Evolutionary conservation across 2,888 invertebrate species (phyloP), one percentile per base, ranked within the genome.

Genomic region (Andrena flavipes): DNA sequence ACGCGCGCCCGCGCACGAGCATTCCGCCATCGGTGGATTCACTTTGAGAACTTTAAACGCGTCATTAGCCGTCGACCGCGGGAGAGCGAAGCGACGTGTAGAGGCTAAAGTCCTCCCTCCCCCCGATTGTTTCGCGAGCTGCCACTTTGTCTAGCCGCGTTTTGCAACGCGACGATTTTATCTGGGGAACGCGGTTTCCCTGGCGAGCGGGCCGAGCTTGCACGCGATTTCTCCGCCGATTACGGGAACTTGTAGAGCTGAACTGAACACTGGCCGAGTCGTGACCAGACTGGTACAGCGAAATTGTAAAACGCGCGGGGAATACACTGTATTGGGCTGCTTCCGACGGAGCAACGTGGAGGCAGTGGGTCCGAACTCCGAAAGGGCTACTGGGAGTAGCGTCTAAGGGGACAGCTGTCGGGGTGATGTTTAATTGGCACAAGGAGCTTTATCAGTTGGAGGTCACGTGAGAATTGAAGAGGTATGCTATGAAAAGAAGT

Each of bases 101-200:
- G 51, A 48, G n/a, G 20, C 48, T 60, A 65, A 76, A 78, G 42
- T 42, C 42, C 42, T 42, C 42, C 42, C 42, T 0, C 78, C 75
- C 60, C 72, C 51, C 72, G 42, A 79, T 83, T 77, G 73, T 73
- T 69, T 77, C 75, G 67, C n/a, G n/a, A 67, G 48, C 60, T 67
- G 76, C 75, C 80, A 83, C 67, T 73, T 75, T 68, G 60, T 71
- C 60, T 42, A 56, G 51, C 64, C 10, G 35, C 48, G 64, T 76
- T 77, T 78, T 71, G 68, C 85, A 74, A 85, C 62, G 54, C 72
- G 75, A 62, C 73, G 80, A 77, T 62, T 82, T 72, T 82, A 76
- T 79, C 70, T 60, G 8, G 13, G 56, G 35, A 81, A 84, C 64
- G 70, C 67, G 76, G 26, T 65, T 76, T 64, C 63, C 77, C 54